Evolutionary conservation across 1,140 invertebrate genomes (phyloP), one percentile per base, ranked within the genome.

Genomic region (Amyelois transitella): DNA sequence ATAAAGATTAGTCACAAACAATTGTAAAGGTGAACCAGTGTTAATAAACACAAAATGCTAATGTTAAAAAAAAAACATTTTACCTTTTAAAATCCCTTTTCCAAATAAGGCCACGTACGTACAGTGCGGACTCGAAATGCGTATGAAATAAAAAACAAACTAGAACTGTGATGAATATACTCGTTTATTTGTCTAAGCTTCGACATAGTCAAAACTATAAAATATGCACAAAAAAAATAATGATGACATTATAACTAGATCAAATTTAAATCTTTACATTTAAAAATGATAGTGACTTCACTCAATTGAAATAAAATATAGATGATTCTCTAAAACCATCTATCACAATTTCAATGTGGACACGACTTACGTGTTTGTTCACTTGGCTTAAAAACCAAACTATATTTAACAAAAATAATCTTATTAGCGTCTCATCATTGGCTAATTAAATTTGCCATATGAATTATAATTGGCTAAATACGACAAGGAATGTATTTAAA

Each of bases 161-260:
- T 68, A 79, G 66, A 66, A 64, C 72, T 81, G 63, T 75, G 69
- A 75, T 74, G 74, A 80, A 80, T 74, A 83, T 78, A 80, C 64
- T 71, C 66, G 65, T 83, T 83, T 83, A 83, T 83, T 83, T 72
- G 43, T 63, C 55, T 62, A 67, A 68, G 62, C 71, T 70, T 56
- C 24, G 62, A 64, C 62, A 58, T 60, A 62, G 60, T 58, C 56
- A 43, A 38, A 51, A 62, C 64, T 64, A 62, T 63, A 64, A 64
- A 54, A 58, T 61, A 68, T 66, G 47, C 25, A 56, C 52, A 66
- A 62, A 54, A 59, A n/a, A 49, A 57, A 57, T 43, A 56, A 38
- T 52, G 45, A 60, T 20, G 45, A 48, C 18, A 45, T 20, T 48
- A 48, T 48, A 21, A 21, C 18, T 48, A 48, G 7, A 48, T 48